A percentile compares a stretch with the other conserved stretches of the same genome.
Conservation (phyloP, 2,888 invertebrate species). For the Mythimna pallens region DNA sequence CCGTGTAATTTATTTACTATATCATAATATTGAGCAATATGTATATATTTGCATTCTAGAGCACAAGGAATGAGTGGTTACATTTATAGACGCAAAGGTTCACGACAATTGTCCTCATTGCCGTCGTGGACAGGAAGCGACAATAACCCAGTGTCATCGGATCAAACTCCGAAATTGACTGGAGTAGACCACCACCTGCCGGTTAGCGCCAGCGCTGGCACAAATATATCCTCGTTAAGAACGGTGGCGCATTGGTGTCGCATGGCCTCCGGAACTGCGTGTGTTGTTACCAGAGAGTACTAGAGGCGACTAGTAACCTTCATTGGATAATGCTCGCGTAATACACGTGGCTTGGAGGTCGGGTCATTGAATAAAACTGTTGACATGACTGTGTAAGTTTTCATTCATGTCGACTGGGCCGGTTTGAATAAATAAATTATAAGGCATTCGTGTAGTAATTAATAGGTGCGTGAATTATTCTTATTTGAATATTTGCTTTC, state of each 20-base stretch:
- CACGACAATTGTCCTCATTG: conserved; percentile 67
- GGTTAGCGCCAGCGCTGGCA: conserved; percentile 58
- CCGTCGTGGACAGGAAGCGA: conserved; percentile 73
- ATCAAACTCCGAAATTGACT: conserved; percentile 73
- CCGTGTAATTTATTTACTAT: not conserved
- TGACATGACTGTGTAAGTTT: conserved; percentile 40
- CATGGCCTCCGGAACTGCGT: conserved; percentile 50
- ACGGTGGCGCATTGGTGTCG: conserved; percentile 53
- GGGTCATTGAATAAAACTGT: conserved; percentile 53
- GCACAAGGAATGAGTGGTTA: conserved; percentile 50
- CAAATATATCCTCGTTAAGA: conserved; percentile 55
- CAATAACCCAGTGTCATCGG: conserved; percentile 78
- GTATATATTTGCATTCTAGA: conserved; percentile 25
- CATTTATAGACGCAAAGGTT: conserved; percentile 70
- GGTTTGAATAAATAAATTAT: conserved; percentile 1
- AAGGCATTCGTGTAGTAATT: not conserved
- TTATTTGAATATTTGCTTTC: conserved; percentile 14
- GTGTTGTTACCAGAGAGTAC: conserved; percentile 65
- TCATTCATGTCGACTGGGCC: conserved; percentile 49
- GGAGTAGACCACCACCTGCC: conserved; percentile 70
- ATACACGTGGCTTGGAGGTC: conserved; percentile 56
- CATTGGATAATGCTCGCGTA: conserved; percentile 68
- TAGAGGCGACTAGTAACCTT: conserved; percentile 69
- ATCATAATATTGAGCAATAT: conserved; percentile 3
- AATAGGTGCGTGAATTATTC: conserved; percentile 2